phyloP scores from a whole-genome alignment of 2,113 vertebrate species.

The Nettapus auritus region DNA sequence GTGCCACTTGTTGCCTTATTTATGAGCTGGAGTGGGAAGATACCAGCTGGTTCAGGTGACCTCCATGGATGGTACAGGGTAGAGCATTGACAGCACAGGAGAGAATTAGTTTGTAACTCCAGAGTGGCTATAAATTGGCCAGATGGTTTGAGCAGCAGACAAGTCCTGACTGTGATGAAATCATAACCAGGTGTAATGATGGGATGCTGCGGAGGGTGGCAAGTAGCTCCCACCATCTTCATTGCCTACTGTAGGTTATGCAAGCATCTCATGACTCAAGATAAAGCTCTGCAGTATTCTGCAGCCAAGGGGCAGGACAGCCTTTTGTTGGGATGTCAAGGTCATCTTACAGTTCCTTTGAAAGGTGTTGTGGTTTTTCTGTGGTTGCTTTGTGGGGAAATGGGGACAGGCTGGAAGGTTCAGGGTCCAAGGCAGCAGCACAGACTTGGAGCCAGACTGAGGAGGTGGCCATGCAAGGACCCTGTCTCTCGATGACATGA shows the following conservation, averaged over 20 bases:
- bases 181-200: background rate
- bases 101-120: background rate
- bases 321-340: background rate
- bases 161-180: background rate
- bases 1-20: background rate
- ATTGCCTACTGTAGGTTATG: accelerated
- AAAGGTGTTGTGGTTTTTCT: background rate
- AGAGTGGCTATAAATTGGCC: background rate
- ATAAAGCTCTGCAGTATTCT: background rate
- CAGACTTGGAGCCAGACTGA: background rate
- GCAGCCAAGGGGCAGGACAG: background rate
- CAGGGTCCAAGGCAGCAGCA: background rate
- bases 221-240: background rate
- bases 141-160: background rate
- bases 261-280: too few relatives aligned
- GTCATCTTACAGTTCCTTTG: background rate
- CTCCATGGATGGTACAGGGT: background rate
- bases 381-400: background rate
- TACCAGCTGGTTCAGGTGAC: background rate
- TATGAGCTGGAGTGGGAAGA: background rate
- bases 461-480: background rate
- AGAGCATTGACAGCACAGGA: background rate
- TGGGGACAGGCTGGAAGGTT: background rate
- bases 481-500: background rate
- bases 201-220: background rate